These are phyloP conservation scores for Falco rusticolus DNA, from an alignment of 2,797 vertebrate genomes.

Conservation along the genomic window DNA sequence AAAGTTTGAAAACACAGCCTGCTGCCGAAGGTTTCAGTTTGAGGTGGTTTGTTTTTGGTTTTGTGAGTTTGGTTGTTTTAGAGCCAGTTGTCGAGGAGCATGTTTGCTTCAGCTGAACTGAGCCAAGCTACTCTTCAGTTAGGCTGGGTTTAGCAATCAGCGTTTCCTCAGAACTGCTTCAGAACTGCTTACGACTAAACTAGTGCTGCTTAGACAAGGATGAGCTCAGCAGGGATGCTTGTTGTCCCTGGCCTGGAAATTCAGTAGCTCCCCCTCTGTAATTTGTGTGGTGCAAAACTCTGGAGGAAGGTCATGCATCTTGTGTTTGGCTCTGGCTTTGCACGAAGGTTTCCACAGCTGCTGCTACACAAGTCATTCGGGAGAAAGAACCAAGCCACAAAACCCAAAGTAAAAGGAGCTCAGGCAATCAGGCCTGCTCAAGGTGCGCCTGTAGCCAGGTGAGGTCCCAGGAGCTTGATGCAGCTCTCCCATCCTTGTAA, in stretches of 20 bases:
- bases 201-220: background rate
- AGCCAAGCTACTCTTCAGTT: background rate
- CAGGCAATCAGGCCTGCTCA: accelerated
- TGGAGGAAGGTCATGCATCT: accelerated
- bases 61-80: background rate
- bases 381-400: background rate
- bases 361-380: background rate
- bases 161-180: background rate
- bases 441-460: background rate
- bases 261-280: background rate
- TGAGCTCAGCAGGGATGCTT: background rate
- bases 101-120: background rate
- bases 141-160: background rate
- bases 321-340: background rate
- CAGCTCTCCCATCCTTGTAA: background rate
- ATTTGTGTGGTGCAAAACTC: background rate
- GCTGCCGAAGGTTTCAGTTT: background rate
- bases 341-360: background rate
- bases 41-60: background rate
- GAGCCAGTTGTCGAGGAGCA: background rate
- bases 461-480: background rate
- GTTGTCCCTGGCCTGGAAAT: background rate
- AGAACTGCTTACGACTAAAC: background rate
- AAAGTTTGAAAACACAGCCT: background rate
- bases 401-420: background rate